Percentiles rank a stretch among this genome's conserved stretches.
Evolutionary conservation across 2,888 invertebrate genomes (phyloP).

Genomic region (Choristoneura rosaceana): DNA sequence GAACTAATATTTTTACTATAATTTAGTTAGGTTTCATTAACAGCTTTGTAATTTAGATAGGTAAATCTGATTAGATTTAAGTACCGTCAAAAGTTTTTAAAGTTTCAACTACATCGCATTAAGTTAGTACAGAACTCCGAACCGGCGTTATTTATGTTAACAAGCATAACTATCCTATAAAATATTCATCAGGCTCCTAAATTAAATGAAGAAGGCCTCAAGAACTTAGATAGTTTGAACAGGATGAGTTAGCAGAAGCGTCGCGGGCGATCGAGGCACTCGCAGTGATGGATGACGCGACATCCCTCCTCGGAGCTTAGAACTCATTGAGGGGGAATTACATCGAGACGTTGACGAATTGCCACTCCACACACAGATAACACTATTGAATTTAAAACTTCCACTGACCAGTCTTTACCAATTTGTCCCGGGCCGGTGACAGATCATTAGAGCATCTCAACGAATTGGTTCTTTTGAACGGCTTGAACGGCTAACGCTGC

Average conservation of each 20-base stretch:
- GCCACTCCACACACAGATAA: constrained; percentile 75
- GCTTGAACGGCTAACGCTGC: background rate
- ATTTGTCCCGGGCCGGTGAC: constrained; percentile 39
- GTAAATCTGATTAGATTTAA: background rate
- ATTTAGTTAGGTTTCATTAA: too few relatives aligned
- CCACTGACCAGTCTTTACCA: constrained; percentile 42
- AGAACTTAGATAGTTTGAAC: constrained; percentile 56
- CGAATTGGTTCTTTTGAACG: constrained; percentile 8
- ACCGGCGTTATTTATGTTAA: constrained; percentile 32
- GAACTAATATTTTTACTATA: background rate
- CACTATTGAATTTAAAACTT: constrained; percentile 77
- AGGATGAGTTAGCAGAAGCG: constrained; percentile 64
- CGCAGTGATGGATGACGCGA: constrained; percentile 77
- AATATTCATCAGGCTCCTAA: constrained; percentile 40
- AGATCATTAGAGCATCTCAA: constrained; percentile 32
- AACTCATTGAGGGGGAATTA: constrained; percentile 82
- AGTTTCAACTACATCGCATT: background rate
- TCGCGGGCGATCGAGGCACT: constrained; percentile 57
- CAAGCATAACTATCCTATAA: constrained; percentile 34
- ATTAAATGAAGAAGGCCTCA: constrained; percentile 48
- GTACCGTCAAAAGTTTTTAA: constrained; percentile 8
- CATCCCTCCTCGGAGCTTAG: constrained; percentile 74
- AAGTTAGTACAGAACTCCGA: background rate
- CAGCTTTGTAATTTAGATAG: background rate
- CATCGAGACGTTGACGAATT: constrained; percentile 81